A percentile compares a stretch with the other conserved stretches of the same genome.
These are phyloP conservation scores for Pentalonia nigronervosa DNA, from an alignment of 1,140 invertebrate genomes.

Conservation along the genomic window DNA sequence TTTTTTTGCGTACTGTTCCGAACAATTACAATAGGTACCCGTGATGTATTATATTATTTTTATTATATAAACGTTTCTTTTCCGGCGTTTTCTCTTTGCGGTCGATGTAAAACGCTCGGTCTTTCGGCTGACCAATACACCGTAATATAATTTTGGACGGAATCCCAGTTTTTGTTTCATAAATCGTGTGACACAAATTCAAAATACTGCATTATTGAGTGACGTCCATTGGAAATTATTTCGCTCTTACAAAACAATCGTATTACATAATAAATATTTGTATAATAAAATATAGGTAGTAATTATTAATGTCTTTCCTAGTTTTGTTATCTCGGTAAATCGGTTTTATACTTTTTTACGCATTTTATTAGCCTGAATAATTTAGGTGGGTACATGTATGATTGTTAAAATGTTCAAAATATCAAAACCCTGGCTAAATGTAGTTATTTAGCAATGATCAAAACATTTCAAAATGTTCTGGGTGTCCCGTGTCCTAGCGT, in stretches of 20 bases:
- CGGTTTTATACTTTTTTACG: neutral
- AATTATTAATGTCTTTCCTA: neutral
- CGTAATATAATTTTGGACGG: conserved; percentile 12
- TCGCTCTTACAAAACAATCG: neutral
- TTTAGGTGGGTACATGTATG: neutral
- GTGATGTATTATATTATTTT: neutral
- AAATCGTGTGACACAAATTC: neutral
- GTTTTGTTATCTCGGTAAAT: neutral
- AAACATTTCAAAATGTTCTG: neutral
- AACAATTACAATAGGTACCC: neutral
- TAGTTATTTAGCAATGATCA: neutral
- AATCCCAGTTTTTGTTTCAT: neutral
- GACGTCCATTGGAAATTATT: neutral
- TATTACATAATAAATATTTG: neutral
- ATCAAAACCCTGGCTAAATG: neutral
- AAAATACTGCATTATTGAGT: neutral
- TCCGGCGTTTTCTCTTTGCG: neutral
- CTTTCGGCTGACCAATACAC: neutral
- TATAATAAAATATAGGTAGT: neutral
- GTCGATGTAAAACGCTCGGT: neutral
- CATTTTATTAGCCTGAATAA: neutral
- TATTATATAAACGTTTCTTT: neutral
- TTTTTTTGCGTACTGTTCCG: neutral
- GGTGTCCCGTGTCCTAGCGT: too few species aligned
- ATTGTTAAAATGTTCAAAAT: neutral